These are phyloP conservation scores for Chrysaora quinquecirrha DNA, from an alignment of 30 jellyfish, hydroid and myxozoan species.

Conservation along the genomic window DNA sequence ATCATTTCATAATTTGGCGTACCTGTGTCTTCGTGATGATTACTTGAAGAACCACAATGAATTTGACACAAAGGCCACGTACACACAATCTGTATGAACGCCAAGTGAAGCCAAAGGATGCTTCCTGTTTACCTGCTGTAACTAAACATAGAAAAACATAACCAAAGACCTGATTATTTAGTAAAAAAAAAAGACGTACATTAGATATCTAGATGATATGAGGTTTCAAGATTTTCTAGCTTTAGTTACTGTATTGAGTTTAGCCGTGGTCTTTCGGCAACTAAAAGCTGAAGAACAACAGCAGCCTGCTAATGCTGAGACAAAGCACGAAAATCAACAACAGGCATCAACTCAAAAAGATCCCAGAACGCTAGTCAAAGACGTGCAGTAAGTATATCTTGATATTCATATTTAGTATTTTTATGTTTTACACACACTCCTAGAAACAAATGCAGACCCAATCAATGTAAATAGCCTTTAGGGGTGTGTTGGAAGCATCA, in stretches of 20 bases:
- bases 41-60: background rate
- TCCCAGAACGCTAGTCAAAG: constrained; percentile 58
- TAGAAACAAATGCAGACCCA: too few relatives aligned
- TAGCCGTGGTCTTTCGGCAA: constrained; percentile 14
- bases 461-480: too few relatives aligned
- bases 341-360: constrained; percentile 6
- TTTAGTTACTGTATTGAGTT: constrained; percentile 11
- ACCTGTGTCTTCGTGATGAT: background rate
- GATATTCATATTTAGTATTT: too few relatives aligned
- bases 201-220: constrained; percentile 38
- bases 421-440: too few relatives aligned
- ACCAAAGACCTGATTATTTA: too few relatives aligned
- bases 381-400: constrained; percentile 70
- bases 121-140: too few relatives aligned
- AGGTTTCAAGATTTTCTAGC: constrained; percentile 25
- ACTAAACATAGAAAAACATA: too few relatives aligned
- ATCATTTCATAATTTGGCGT: too few relatives aligned
- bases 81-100: constrained; percentile 65
- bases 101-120: too few relatives aligned
- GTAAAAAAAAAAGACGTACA: too few relatives aligned
- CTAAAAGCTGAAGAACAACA: constrained; percentile 25
- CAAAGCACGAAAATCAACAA: background rate
- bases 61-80: constrained; percentile 40
- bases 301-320: background rate
- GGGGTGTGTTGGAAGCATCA: too few relatives aligned